Evolutionary conservation across 2,888 invertebrate species (phyloP), one percentile per base, ranked within the genome.

Genomic region (Melipona beecheii): DNA sequence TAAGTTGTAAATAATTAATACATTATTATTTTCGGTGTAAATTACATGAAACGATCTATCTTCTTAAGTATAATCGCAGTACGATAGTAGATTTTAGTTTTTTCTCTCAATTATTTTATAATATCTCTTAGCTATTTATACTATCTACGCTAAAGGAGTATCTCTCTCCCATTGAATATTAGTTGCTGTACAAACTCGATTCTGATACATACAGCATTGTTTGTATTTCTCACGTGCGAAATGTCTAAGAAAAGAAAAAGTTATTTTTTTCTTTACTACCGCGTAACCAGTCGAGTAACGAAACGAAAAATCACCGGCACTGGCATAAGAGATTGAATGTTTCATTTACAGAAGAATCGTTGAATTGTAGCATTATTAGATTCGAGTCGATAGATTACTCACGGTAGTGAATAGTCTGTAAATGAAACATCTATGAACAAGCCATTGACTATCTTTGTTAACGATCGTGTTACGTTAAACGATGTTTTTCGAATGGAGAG

Each of bases 401-500:
- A n/a, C 52, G 69, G 60, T 66, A 27, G 27, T 27, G 1, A 43
- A 71, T 27, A 13, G 19, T 74, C 78, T 87, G 81, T 78, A 83
- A 87, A 86, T 78, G 87, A 89, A 88, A 86, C 86, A 87, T 79
- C 64, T 19, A 62, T 31, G 56, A 76, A 70, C 52, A 79, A 64
- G 78, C 88, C 89, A 85, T 90, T 89, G 90, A 86, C 89, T 87
- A 87, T 85, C 73, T 82, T 54, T 81, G 80, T 86, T 85, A 84
- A 88, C 71, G 68, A 88, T 80, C 83, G 75, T 83, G 78, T 88
- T 90, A 87, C 84, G 79, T 86, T 43, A 70, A 81, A 50, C 54
- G 62, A 75, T 84, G 36, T 83, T 71, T 84, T 89, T 88, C 83
- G 80, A 82, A 83, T 50, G 72, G 72, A 90, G 84, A 90, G 89